Evolutionary conservation across 2,797 vertebrate species (phyloP).

Genomic region (Pyrocephalus nanus): DNA sequence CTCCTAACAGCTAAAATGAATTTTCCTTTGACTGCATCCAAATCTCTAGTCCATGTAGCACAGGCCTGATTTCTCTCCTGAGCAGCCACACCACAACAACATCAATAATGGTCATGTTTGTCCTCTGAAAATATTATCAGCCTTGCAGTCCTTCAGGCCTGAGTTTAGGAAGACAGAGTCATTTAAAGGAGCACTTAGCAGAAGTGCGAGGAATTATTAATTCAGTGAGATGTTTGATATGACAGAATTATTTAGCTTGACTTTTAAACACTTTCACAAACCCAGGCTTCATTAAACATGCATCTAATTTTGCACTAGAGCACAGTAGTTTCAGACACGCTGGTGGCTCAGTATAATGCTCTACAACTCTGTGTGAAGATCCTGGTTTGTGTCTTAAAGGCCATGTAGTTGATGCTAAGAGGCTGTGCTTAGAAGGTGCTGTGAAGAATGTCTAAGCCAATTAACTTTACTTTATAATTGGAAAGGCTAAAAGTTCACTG

Average conservation of each 20-base stretch:
- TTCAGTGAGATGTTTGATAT: background rate
- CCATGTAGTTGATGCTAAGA: background rate
- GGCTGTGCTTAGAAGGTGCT: background rate
- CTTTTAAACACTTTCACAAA: background rate
- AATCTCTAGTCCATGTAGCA: background rate
- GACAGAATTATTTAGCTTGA: background rate
- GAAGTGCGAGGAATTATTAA: background rate
- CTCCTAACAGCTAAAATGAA: background rate
- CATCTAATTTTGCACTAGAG: background rate
- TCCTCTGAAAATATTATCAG: background rate
- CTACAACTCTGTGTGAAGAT: background rate
- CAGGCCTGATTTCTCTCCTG: background rate
- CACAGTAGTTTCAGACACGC: background rate
- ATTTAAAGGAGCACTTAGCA: background rate
- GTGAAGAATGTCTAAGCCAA: background rate
- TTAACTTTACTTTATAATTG: background rate
- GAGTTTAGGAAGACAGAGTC: background rate
- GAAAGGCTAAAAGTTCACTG: background rate
- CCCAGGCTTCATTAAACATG: background rate
- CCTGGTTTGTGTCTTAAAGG: background rate
- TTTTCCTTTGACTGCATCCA: background rate
- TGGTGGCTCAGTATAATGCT: background rate
- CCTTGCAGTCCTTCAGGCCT: background rate
- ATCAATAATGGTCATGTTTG: background rate
- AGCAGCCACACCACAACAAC: background rate